phyloP scores from a whole-genome alignment of 2,113 vertebrate species.

The Danio rerio region DNA sequence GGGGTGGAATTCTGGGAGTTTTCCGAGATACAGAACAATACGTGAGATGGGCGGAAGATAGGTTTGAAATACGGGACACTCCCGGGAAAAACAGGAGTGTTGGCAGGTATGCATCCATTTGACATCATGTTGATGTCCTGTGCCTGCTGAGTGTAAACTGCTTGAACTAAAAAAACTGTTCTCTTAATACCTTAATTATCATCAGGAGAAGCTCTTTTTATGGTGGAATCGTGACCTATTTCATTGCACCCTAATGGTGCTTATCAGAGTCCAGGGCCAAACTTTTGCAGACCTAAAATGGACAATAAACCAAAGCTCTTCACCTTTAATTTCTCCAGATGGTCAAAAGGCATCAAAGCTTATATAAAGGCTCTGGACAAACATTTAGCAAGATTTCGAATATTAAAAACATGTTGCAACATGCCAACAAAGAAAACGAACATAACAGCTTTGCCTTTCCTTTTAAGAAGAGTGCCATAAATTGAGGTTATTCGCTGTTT shows the following conservation, averaged over 20 bases:
- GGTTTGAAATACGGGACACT: too few species aligned
- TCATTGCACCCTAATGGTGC: neutral
- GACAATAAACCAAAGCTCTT: neutral
- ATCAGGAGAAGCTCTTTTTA: neutral
- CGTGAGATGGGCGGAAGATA: too few species aligned
- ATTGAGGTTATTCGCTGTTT: neutral
- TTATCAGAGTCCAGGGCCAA: neutral
- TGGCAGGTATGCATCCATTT: too few species aligned
- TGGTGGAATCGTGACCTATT: neutral
- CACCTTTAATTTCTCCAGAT: conserved; percentile 9
- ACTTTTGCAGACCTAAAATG: conserved; percentile 10
- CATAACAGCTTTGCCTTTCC: neutral
- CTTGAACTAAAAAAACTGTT: neutral
- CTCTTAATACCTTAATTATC: neutral
- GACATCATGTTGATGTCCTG: too few species aligned
- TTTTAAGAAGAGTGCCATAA: neutral
- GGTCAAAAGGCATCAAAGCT: neutral
- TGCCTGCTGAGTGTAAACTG: neutral
- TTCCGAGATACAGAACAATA: too few species aligned
- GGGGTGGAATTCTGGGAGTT: too few species aligned
- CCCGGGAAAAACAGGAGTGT: too few species aligned
- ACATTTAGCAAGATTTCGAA: neutral
- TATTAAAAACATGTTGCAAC: neutral
- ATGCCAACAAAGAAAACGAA: neutral
- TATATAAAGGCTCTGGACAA: neutral